Conservation (phyloP, 2,113 vertebrate genomes). For the Pogonocichla stellata region DNA sequence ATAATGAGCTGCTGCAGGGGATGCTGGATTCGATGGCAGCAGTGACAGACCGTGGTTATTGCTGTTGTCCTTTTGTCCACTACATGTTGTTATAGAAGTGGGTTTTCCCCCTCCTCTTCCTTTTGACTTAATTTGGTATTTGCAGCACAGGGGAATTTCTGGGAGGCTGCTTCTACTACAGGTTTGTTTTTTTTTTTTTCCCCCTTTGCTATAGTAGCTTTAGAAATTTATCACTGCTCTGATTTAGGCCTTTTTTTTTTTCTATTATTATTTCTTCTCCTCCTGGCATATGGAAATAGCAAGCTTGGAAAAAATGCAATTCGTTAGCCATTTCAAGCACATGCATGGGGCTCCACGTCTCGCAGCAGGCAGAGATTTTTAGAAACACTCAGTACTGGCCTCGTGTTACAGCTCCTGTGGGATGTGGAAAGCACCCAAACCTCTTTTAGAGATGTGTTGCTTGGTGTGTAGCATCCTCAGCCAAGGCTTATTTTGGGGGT, state of each 20-base stretch:
- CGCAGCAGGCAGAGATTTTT: neutral
- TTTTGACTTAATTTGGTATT: constrained; percentile 11
- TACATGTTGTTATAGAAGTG: neutral
- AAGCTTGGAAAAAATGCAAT: neutral
- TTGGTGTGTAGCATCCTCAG: neutral
- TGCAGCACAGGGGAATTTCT: neutral
- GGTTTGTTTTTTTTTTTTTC: neutral
- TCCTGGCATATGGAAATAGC: neutral
- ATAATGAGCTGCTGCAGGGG: neutral
- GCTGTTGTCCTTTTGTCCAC: neutral
- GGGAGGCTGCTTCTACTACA: neutral
- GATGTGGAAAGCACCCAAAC: neutral
- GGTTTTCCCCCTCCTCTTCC: neutral
- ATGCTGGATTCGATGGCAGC: neutral
- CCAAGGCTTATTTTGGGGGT: accelerated
- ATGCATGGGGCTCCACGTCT: accelerated
- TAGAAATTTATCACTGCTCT: neutral
- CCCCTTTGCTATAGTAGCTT: neutral
- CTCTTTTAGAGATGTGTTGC: neutral
- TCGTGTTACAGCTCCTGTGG: neutral
- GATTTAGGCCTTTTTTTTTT: neutral
- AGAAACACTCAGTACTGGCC: neutral
- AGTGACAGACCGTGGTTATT: neutral
- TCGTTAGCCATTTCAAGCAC: neutral
- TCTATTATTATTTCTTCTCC: neutral